Conservation (phyloP, 2,888 invertebrate species). For the Stenurella melanura region DNA sequence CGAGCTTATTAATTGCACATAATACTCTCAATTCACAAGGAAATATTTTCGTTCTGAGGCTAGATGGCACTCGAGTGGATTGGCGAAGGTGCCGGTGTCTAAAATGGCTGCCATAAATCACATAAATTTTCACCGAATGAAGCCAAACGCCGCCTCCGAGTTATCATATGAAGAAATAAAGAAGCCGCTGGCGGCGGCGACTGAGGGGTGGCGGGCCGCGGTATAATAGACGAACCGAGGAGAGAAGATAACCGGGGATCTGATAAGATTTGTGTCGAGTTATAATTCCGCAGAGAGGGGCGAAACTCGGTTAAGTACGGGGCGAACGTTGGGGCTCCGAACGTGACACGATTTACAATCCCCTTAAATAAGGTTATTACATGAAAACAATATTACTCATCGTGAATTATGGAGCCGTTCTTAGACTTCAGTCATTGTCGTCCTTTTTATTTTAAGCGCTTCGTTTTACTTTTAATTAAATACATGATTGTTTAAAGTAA, state of each 20-base stretch:
- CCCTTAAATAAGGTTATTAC: constrained; percentile 69
- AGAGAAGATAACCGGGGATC: constrained; percentile 64
- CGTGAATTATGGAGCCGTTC: constrained; percentile 54
- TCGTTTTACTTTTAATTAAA: neutral
- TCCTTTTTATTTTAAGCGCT: neutral
- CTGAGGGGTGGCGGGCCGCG: constrained; percentile 48
- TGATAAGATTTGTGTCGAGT: constrained; percentile 66
- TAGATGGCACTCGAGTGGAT: constrained; percentile 3
- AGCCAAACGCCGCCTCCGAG: constrained; percentile 33
- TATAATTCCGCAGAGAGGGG: constrained; percentile 63
- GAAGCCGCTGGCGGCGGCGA: constrained; percentile 39
- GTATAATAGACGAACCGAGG: constrained; percentile 57
- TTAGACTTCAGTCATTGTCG: constrained; percentile 11
- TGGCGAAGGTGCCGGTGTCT: constrained; percentile 26
- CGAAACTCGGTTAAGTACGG: constrained; percentile 60
- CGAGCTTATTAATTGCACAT: constrained; percentile 7
- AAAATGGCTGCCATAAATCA: constrained; percentile 42
- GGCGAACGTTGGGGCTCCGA: constrained; percentile 55
- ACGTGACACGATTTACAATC: constrained; percentile 68
- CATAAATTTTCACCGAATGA: constrained; percentile 33
- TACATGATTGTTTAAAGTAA: neutral
- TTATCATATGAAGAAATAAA: constrained; percentile 57
- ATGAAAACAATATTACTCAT: constrained; percentile 68
- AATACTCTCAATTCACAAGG: constrained; percentile 2
- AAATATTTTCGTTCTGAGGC: neutral